Conservation (phyloP, 30 jellyfish, hydroid and myxozoan genomes). For the Aurelia aurita region DNA sequence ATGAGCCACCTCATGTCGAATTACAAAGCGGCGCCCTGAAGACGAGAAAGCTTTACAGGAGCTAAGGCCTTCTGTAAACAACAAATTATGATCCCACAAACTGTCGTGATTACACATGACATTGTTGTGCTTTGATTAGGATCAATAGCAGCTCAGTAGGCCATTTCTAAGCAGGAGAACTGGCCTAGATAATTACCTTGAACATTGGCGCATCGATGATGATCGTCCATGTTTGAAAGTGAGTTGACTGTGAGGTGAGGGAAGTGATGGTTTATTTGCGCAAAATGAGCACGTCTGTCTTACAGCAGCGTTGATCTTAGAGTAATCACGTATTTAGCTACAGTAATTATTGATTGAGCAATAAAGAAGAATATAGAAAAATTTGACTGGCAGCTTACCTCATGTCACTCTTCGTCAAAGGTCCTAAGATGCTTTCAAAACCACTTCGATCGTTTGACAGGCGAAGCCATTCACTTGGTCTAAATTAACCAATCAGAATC, state of each 20-base stretch:
- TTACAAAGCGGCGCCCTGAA: neutral
- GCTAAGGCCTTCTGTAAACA: neutral
- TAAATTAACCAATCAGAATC: conserved; percentile 58
- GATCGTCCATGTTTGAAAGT: conserved; percentile 52
- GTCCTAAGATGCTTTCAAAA: conserved; percentile 72
- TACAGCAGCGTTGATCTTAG: too few species aligned
- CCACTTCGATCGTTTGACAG: conserved; percentile 76
- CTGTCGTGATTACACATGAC: neutral
- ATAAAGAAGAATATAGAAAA: conserved; percentile 45
- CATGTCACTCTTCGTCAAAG: conserved; percentile 96
- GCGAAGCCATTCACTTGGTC: conserved; percentile 67
- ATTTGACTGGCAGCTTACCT: conserved; percentile 96
- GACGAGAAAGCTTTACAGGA: neutral
- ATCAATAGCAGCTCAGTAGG: too few species aligned
- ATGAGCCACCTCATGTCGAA: too few species aligned
- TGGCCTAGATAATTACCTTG: too few species aligned
- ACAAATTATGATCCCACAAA: neutral
- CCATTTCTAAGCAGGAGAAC: too few species aligned
- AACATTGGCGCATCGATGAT: neutral
- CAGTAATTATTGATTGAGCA: conserved; percentile 8
- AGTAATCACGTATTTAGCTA: conserved; percentile 1
- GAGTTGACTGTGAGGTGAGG: neutral
- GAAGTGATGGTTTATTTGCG: conserved; percentile 6
- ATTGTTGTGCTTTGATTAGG: neutral
- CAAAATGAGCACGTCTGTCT: conserved; percentile 34